Base-by-base conservation (phyloP, 2,888 invertebrate genomes). In the Lithodes maja region DNA sequence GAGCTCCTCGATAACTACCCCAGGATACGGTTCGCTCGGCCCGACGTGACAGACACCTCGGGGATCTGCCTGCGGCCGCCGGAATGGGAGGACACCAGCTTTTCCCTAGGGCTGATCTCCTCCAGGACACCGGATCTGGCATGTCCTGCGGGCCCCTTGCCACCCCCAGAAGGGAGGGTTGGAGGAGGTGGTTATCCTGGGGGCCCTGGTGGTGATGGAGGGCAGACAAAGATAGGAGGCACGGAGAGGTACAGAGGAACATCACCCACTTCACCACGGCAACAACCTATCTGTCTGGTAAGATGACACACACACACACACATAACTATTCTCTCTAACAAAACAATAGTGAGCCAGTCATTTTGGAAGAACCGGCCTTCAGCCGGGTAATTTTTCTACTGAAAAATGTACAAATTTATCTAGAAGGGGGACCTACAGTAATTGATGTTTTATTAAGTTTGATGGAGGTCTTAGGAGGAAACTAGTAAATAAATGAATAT, bases 31-130 rank as follows among this genome's bases (percentile, higher is more conserved):
- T 80, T 55, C 61, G 61, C 55, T 7, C n/a, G 55, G 17, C 80
- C 80, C 17, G 80, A 80, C 80, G 80, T 80, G 80, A 80, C 80
- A 33, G 80, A 80, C 33, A 80, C 80, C 33, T 17, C 55, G 33
- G 55, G 55, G 55, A 53, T 55, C 55, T 79, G 79, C 53, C 79
- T 12, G 15, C 12, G 54, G n/a, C 53, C n/a, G 9, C 79, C 15
- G 79, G 53, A 79, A 12, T 80, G 80, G 80, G 9, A 54, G n/a
- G 80, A 80, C n/a, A 55, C 80, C 5, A 55, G 55, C 55, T 17
- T 80, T 55, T 55, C 80, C 33, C 9, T 80, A n/a, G 80, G 61
- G 9, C n/a, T 71, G 9, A 55, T 55, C 55, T 55, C 71, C 71
- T 9, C 71, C 71, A 71, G n/a, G 71, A 71, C 71, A 3, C 71